Evolutionary conservation across 2,113 vertebrate species (phyloP).

Genomic region (Phyllostomus hastatus): DNA sequence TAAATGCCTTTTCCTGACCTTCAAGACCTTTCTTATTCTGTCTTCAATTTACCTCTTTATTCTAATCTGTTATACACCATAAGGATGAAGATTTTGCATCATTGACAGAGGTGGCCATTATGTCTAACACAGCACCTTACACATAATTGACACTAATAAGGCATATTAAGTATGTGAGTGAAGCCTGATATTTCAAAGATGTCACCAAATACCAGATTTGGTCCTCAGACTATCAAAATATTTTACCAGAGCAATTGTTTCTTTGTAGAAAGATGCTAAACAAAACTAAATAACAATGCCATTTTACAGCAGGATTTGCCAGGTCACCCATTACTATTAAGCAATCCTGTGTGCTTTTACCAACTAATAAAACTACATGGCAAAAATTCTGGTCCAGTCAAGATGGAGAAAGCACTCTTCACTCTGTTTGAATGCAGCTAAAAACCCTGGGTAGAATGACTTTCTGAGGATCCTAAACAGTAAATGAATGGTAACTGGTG

Average conservation of each 20-base stretch:
- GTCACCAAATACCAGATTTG: not conserved
- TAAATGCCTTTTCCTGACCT: not conserved
- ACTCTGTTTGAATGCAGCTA: not conserved
- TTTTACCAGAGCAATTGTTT: not conserved
- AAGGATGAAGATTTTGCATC: not conserved
- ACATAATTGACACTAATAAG: not conserved
- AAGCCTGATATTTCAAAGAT: not conserved
- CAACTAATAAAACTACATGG: not conserved
- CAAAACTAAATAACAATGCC: not conserved
- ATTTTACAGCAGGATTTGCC: not conserved
- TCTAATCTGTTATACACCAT: not conserved
- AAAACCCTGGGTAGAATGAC: not conserved
- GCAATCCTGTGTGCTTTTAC: not conserved
- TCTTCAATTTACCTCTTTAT: not conserved
- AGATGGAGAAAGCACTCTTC: not conserved
- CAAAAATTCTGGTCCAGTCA: not conserved
- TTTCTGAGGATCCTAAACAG: not conserved
- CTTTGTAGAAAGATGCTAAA: not conserved
- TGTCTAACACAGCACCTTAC: not conserved
- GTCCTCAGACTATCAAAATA: not conserved
- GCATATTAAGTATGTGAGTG: not conserved
- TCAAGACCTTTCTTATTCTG: not conserved
- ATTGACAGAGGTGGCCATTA: not conserved
- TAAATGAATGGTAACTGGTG: not conserved
- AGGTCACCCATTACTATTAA: not conserved